Evolutionary conservation across 2,113 vertebrate genomes (phyloP), one percentile per base, ranked within the genome.

Genomic region (Typhlomys cinereus): DNA sequence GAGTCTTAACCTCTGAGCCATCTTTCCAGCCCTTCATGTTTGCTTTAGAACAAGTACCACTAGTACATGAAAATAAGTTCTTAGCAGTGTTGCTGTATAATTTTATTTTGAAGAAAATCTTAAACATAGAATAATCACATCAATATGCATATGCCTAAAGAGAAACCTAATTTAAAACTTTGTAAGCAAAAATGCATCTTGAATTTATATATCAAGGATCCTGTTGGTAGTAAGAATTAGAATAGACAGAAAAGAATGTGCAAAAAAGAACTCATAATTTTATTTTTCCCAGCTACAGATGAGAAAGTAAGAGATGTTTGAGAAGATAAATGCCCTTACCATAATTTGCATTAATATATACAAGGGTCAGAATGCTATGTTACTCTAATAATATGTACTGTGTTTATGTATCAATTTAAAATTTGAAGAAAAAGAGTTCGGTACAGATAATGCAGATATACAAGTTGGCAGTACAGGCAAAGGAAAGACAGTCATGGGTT

Each of bases 51-150:
- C n/a, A n/a, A n/a, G 34, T 1, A 61, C 76, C 44, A 94, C 36
- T 93, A 91, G 83, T 75, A 61, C 75, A 67, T 85, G 36, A 94
- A 90, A 94, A 66, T 85, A 88, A 76, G 8, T 83, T 85, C 18
- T 88, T 82, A n/a, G 34, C 21, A 85, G 85, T 46, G 3, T 54
- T 81, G 41, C 9, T 64, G 23, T 54, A 7, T n/a, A 73, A 64
- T 90, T n/a, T 93, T 91, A 12, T 52, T 87, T 62, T 44, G 74
- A 88, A 36, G 66, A 69, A 92, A 18, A 12, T 50, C 17, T 92
- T 89, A 90, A 80, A 59, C 46, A 62, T 27, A 41, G 25, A 59
- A 41, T 18, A 57, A 89, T 54, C 46, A 11, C 15, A 21, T 69
- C 41, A 62, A 64, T 3, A 74, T 83, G 46, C 4, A 18, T 52